Conservation (phyloP, 2,888 invertebrate genomes). For the Platycnemis pennipes region DNA sequence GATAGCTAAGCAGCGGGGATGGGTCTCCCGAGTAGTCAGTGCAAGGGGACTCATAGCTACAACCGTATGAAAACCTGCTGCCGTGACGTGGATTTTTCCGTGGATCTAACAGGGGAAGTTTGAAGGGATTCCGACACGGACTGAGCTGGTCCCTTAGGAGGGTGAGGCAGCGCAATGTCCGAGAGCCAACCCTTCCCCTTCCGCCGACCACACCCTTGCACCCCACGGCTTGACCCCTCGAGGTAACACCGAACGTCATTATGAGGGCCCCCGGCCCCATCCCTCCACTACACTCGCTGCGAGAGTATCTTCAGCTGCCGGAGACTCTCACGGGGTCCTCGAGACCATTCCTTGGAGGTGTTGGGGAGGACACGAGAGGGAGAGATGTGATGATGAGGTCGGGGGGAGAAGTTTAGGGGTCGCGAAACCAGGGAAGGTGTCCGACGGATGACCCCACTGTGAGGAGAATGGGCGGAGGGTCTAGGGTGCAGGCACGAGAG, state of each 20-base stretch:
- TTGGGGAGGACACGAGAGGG: neutral
- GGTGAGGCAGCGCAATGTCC: neutral
- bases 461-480: neutral
- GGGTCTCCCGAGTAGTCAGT: neutral
- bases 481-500: neutral
- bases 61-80: neutral
- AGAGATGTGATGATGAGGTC: neutral
- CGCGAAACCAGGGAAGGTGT: neutral
- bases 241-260: slow-evolving; percentile 27
- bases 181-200: neutral
- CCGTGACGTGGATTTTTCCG: neutral
- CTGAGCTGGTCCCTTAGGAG: neutral
- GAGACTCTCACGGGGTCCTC: slow-evolving; percentile 29
- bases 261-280: neutral
- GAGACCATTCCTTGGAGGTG: slow-evolving; percentile 22
- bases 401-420: neutral
- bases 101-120: neutral
- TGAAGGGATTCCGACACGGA: neutral
- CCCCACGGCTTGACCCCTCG: slow-evolving; percentile 24
- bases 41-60: neutral
- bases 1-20: neutral
- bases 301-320: slow-evolving; percentile 14
- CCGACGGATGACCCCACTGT: neutral
- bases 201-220: neutral
- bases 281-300: neutral